Percentiles rank a stretch among this genome's conserved stretches.
Conservation (phyloP, 2,888 invertebrate species). For the Lottia gigantea region DNA sequence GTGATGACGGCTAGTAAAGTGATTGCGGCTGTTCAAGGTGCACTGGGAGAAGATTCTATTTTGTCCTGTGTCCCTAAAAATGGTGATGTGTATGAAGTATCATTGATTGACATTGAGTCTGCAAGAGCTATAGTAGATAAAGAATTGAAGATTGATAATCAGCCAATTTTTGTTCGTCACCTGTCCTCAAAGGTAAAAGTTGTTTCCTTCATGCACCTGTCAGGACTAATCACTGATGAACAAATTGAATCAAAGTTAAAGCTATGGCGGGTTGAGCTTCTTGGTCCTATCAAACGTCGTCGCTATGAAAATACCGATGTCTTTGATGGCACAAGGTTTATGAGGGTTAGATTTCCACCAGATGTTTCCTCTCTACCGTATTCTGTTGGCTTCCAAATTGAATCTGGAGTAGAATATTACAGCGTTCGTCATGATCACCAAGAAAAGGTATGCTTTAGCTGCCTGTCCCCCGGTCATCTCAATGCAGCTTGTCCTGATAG, state of each 20-base stretch:
- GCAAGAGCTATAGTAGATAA: no score
- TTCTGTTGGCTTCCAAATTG: background rate
- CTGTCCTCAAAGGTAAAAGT: background rate
- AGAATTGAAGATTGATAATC: no score
- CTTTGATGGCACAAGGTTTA: background rate
- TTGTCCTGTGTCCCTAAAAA: no score
- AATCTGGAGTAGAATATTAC: background rate
- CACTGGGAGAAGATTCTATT: no score
- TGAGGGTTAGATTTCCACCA: background rate
- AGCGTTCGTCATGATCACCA: background rate
- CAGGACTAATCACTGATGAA: background rate
- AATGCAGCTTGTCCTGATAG: background rate
- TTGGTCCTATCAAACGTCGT: background rate
- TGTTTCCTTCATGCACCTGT: background rate
- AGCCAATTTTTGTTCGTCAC: no score
- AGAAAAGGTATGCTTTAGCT: background rate
- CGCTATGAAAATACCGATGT: background rate
- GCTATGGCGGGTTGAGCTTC: background rate
- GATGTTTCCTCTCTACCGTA: background rate
- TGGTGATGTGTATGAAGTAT: no score
- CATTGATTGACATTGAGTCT: no score
- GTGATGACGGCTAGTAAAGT: background rate
- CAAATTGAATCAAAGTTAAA: background rate
- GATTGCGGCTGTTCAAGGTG: no score
- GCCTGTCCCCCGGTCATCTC: background rate